Evolutionary conservation across 2,113 vertebrate species (phyloP).

Genomic region (Plectropomus leopardus): DNA sequence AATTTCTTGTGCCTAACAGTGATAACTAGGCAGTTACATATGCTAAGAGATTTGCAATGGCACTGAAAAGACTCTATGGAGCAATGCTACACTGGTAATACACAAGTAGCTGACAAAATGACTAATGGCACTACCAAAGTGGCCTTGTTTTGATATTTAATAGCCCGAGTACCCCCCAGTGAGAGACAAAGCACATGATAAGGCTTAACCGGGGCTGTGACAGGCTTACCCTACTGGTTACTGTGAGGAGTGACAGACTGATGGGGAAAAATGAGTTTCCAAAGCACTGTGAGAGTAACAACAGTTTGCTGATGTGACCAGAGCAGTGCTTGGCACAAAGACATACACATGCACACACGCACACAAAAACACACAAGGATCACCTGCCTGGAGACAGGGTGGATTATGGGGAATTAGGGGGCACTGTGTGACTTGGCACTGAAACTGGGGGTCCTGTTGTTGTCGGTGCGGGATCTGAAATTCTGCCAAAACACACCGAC

Average conservation of each 20-base stretch:
- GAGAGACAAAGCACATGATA: constrained; percentile 62
- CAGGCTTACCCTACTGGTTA: constrained; percentile 60
- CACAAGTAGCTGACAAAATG: constrained; percentile 50
- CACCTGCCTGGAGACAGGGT: constrained; percentile 83
- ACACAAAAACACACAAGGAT: constrained; percentile 61
- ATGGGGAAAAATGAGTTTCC: constrained; percentile 72
- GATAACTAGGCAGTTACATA: background rate
- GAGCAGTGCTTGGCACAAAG: constrained; percentile 23
- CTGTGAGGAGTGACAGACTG: constrained; percentile 63
- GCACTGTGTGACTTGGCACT: constrained; percentile 78
- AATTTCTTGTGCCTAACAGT: too few species aligned
- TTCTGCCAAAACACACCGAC: constrained; percentile 68
- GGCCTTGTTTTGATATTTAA: constrained; percentile 72
- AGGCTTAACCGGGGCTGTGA: constrained; percentile 62
- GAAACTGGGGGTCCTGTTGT: constrained; percentile 66
- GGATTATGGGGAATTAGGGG: constrained; percentile 82
- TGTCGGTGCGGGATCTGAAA: constrained; percentile 70
- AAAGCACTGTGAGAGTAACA: constrained; percentile 47
- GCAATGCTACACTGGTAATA: constrained; percentile 21
- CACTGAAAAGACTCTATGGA: background rate
- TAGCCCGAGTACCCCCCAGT: constrained; percentile 44
- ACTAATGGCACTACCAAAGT: constrained; percentile 55
- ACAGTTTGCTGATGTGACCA: constrained; percentile 61
- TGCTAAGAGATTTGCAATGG: background rate
- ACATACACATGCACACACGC: constrained; percentile 21